Percentiles rank a stretch among this genome's conserved stretches.
Conservation (phyloP, 2,797 vertebrate species). For the Ceyx erithaca region DNA sequence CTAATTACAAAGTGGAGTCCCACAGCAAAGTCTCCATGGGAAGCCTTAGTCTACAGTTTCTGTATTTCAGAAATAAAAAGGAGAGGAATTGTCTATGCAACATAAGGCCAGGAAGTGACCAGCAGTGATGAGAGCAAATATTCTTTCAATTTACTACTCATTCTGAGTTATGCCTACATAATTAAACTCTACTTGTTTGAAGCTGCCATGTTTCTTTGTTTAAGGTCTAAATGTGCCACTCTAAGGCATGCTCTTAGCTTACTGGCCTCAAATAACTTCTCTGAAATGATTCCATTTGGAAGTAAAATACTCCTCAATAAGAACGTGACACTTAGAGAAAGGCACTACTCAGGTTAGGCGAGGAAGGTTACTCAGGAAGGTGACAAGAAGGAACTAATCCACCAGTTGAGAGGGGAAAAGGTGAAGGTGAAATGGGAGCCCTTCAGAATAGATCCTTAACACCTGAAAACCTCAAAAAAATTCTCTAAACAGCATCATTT, state of each 20-base stretch:
- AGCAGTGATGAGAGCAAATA: slow-evolving; percentile 18
- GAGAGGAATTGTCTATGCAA: slow-evolving; percentile 6
- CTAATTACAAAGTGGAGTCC: slow-evolving; percentile 25
- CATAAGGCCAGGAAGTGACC: slow-evolving; percentile 24
- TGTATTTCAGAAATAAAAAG: slow-evolving; percentile 51
- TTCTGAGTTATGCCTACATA: not conserved
- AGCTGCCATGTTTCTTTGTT: not conserved
- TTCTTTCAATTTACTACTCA: slow-evolving; percentile 32
- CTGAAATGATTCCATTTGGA: not conserved
- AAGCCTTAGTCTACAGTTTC: slow-evolving; percentile 55
- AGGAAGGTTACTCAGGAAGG: not conserved
- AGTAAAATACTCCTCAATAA: not conserved
- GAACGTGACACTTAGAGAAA: not conserved
- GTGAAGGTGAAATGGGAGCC: not conserved
- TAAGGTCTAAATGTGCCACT: not conserved
- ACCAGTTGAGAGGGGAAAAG: not conserved
- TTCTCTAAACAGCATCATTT: not conserved
- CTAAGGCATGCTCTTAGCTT: not conserved
- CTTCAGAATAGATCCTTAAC: not conserved
- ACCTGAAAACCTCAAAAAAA: not conserved
- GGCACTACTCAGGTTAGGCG: not conserved
- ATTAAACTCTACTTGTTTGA: not conserved
- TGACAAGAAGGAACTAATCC: not conserved
- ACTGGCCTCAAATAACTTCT: not conserved
- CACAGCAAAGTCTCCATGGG: slow-evolving; percentile 23